Base-by-base conservation (phyloP, 2,888 invertebrate genomes). In the Incurvaria masculella region DNA sequence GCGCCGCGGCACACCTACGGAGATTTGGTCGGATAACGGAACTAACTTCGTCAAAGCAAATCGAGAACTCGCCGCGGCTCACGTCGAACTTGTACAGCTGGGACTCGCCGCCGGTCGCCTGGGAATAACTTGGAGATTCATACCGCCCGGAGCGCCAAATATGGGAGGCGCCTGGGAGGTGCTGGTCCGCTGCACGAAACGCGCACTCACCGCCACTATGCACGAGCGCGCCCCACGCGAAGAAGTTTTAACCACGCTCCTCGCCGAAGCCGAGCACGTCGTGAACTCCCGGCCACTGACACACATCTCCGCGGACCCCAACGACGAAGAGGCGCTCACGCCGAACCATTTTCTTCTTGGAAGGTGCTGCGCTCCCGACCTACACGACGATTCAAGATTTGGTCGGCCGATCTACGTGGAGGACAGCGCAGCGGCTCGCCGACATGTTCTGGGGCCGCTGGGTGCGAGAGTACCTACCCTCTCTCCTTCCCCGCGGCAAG, bases 401-500 rank as follows among this genome's bases (percentile, higher is more conserved):
- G 21, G 20, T 33, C 16, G 38, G 47, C 11, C 20, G 38, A 43
- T 47, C 43, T 6, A 43, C 43, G 21, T 47, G 47, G 44, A 38
- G 42, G n/a, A 39, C 21, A 33, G 16, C n/a, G 2, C 11, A 43
- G 14, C 42, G 47, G 2, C 39, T 47, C 4, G 42, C 44, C 14
- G 44, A 47, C 23, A 38, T 43, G 2, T 47, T 47, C 39, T 47
- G 39, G 47, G 16, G 23, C 21, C 10, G 47, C 11, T 47, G 47
- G 47, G 39, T 47, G 14, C 42, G 33, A 3, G 47, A 47, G 21
- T 47, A 47, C 39, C 23, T 43, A 17, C 43, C 43, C 11, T 21
- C 43, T 16, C 43, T 43, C 11, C 43, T 16, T 21, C 43, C 43
- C 20, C 19, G 43, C 2, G 17, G 43, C 8, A 11, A 6, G 10